These are phyloP conservation scores for Eilema griseolum DNA, from an alignment of 2,888 invertebrate species.

Conservation along the genomic window DNA sequence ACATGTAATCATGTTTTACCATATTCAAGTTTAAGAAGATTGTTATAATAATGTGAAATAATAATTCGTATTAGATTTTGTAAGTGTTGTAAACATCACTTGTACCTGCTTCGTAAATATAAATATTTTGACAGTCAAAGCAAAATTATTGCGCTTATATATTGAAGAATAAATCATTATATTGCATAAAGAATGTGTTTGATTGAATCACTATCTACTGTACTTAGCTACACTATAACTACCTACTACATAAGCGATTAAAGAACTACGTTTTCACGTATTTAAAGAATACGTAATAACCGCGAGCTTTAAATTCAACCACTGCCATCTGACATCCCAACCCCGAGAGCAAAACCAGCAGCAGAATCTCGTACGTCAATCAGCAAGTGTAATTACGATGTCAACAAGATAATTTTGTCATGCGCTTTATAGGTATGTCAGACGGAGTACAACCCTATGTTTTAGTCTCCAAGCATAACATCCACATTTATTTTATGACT, in stretches of 20 bases:
- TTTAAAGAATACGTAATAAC: neutral
- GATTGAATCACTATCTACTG: constrained; percentile 39
- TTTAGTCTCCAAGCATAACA: too few species aligned
- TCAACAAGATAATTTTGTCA: too few species aligned
- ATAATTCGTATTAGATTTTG: constrained; percentile 66
- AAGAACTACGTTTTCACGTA: neutral
- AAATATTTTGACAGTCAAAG: constrained; percentile 85
- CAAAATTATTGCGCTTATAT: constrained; percentile 86
- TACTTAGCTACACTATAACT: neutral
- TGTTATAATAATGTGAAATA: constrained; percentile 51
- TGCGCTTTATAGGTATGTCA: too few species aligned
- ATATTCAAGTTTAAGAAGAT: constrained; percentile 42
- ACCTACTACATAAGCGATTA: neutral
- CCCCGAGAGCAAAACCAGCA: too few species aligned
- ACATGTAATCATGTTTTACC: constrained; percentile 44
- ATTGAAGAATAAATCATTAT: constrained; percentile 85
- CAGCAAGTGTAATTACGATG: too few species aligned
- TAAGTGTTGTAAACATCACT: constrained; percentile 84
- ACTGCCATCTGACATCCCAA: neutral
- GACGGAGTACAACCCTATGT: too few species aligned
- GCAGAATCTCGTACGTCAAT: too few species aligned
- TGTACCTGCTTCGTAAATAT: constrained; percentile 85
- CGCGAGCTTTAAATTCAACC: neutral
- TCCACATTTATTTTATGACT: too few species aligned
- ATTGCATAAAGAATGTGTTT: constrained; percentile 73